A percentile compares a stretch with the other conserved stretches of the same genome.
Conservation (phyloP, 2,113 vertebrate species). For the Oostethus manadensis region DNA sequence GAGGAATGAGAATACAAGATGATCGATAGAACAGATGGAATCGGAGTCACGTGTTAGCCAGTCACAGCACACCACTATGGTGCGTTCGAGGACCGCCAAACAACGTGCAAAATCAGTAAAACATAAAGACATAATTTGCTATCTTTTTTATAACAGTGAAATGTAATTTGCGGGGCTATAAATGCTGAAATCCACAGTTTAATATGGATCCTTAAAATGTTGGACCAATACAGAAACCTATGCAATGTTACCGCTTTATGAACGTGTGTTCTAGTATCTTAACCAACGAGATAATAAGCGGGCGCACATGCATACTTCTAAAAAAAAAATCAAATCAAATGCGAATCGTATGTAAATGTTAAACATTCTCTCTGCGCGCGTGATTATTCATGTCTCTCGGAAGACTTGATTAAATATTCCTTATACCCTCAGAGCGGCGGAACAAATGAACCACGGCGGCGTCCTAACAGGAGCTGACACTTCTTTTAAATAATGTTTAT, state of each 20-base stretch:
- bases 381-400: constrained; percentile 80
- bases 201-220: too few relatives aligned
- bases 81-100: too few relatives aligned
- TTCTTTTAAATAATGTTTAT: constrained; percentile 82
- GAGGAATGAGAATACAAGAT: too few relatives aligned
- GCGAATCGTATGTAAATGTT: constrained; percentile 60
- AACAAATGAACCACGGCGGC: constrained; percentile 71
- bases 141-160: too few relatives aligned
- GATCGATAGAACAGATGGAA: too few relatives aligned
- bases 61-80: too few relatives aligned
- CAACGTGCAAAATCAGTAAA: too few relatives aligned
- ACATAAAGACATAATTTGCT: too few relatives aligned
- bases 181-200: too few relatives aligned
- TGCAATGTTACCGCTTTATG: too few relatives aligned
- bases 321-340: constrained; percentile 34
- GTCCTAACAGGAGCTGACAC: constrained; percentile 75
- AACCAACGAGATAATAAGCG: background rate
- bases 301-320: background rate
- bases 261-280: background rate
- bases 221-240: background rate
- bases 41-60: too few relatives aligned
- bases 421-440: constrained; percentile 70
- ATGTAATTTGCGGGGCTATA: too few relatives aligned
- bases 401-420: constrained; percentile 78
- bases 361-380: constrained; percentile 49